Conservation (phyloP, 2,888 invertebrate species). For the Belgica antarctica region DNA sequence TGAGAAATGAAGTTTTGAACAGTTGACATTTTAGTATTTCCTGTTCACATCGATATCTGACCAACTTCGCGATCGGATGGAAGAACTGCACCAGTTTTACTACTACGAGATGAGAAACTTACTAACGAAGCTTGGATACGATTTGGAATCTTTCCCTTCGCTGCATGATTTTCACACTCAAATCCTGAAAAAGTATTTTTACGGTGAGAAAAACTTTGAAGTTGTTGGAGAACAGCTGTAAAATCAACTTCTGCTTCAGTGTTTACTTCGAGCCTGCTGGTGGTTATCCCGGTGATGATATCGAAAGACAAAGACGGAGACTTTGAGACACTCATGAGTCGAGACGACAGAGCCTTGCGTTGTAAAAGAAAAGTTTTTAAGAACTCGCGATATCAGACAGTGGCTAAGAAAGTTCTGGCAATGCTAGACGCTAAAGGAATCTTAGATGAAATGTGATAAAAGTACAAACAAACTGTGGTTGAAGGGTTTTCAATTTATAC, state of each 20-base stretch:
- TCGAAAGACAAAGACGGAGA: constrained; percentile 3
- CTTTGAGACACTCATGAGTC: constrained; percentile 12
- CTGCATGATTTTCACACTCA: constrained; percentile 21
- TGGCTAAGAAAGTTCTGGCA: constrained; percentile 20
- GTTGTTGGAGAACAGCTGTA: neutral
- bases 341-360: neutral
- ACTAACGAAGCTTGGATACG: neutral
- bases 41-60: constrained; percentile 10
- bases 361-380: constrained; percentile 11
- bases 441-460: constrained; percentile 27
- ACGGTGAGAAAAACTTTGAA: constrained; percentile 24
- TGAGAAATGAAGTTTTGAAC: neutral
- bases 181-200: constrained; percentile 17
- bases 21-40: constrained; percentile 27
- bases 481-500: too few species aligned
- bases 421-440: constrained; percentile 33
- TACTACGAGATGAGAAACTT: constrained; percentile 28
- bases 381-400: neutral
- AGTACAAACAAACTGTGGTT: too few species aligned
- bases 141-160: constrained; percentile 22
- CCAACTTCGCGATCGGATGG: constrained; percentile 26
- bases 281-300: constrained; percentile 14
- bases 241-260: constrained; percentile 29
- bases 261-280: constrained; percentile 18
- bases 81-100: constrained; percentile 29